Evolutionary conservation across 1,140 invertebrate genomes (phyloP).

Genomic region (Dufourea novaeangliae): DNA sequence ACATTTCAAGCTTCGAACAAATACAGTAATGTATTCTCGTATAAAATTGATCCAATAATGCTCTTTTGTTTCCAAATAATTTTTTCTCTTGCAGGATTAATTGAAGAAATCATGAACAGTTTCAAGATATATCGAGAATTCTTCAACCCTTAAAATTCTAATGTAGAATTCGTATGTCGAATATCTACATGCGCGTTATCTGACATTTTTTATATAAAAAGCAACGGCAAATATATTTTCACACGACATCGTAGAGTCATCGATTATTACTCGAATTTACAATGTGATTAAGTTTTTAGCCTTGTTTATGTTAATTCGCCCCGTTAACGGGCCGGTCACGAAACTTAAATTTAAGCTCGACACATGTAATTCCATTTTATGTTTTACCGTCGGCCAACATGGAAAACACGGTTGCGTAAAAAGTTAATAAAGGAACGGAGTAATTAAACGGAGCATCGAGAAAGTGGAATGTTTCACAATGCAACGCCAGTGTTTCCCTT

Average conservation of each 20-base stretch:
- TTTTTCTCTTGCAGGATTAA: no score
- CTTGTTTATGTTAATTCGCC: conserved; percentile 32
- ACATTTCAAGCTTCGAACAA: no score
- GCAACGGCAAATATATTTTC: neutral
- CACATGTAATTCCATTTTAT: neutral
- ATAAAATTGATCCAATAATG: no score
- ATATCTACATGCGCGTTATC: no score
- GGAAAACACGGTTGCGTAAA: neutral
- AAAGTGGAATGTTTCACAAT: conserved; percentile 22
- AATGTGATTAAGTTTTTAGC: conserved; percentile 18
- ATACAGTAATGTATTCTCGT: no score
- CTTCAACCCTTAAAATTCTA: no score
- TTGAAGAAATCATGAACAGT: no score
- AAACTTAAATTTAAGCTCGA: conserved; percentile 4
- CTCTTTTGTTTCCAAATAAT: no score
- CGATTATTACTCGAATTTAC: conserved; percentile 23
- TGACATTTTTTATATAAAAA: neutral
- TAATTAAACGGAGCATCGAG: conserved; percentile 3
- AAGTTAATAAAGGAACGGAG: neutral
- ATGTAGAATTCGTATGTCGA: no score
- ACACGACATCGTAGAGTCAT: conserved; percentile 10
- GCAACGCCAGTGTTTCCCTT: conserved; percentile 8
- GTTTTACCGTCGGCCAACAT: neutral
- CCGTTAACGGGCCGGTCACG: neutral
- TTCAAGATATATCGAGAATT: no score